phyloP scores from a whole-genome alignment of 2,113 vertebrate species.

The Xenus cinereus region DNA sequence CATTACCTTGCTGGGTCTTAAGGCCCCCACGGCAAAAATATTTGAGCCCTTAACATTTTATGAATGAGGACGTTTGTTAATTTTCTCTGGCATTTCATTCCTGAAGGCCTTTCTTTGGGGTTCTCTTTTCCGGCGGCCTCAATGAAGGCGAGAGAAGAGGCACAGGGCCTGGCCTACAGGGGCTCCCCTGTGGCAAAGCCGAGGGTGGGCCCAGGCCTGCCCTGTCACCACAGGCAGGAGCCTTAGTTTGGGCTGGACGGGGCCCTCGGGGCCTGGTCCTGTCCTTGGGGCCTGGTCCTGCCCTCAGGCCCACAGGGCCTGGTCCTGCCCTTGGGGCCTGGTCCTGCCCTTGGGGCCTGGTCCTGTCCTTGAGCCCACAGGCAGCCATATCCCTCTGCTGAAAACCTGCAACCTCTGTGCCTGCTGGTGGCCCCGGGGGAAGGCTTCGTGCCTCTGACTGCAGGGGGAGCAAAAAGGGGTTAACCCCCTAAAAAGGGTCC shows the following conservation, averaged over 20 bases:
- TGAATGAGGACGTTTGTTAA: not conserved
- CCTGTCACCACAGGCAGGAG: not conserved
- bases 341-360: no score
- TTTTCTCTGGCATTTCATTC: not conserved
- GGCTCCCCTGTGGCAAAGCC: not conserved
- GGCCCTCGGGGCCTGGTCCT: not conserved
- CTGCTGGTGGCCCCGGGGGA: accelerated
- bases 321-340: no score
- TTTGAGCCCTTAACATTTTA: not conserved
- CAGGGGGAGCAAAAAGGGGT: no score
- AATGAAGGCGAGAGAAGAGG: accelerated
- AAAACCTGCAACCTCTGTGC: no score
- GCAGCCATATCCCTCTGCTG: accelerated
- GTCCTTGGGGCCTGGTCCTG: no score
- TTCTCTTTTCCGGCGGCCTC: not conserved
- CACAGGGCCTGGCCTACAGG: accelerated
- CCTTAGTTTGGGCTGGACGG: not conserved
- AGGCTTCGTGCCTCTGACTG: accelerated
- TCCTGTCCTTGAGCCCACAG: not conserved
- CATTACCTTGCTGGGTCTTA: not conserved
- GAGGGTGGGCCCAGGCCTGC: accelerated
- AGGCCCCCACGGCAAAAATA: not conserved
- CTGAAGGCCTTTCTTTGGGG: not conserved
- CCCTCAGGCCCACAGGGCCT: no score
- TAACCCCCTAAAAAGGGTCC: no score